phyloP scores from a whole-genome alignment of 2,888 invertebrate genomes.

The Phaedon cochleariae region DNA sequence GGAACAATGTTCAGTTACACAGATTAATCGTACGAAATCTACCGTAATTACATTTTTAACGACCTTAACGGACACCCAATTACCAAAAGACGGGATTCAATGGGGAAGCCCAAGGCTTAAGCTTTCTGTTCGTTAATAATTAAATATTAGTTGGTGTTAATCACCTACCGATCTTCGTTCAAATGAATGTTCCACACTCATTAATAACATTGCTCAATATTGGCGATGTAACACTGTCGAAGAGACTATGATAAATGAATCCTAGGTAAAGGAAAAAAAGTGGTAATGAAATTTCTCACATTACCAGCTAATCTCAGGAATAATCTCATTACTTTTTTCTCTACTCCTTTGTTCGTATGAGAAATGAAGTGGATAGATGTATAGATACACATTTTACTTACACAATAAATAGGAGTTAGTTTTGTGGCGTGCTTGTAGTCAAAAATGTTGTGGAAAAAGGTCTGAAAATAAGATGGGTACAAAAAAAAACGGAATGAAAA shows the following conservation, averaged over 20 bases:
- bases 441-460: no score
- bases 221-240: slow-evolving; percentile 23
- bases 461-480: no score
- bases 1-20: background rate
- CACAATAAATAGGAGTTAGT: no score
- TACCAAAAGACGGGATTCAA: slow-evolving; percentile 11
- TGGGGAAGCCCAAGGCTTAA: background rate
- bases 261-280: slow-evolving; percentile 16
- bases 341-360: background rate
- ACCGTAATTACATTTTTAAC: slow-evolving; percentile 4
- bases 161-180: slow-evolving; percentile 24
- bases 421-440: no score
- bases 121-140: slow-evolving; percentile 9
- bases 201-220: slow-evolving; percentile 33
- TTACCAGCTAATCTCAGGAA: background rate
- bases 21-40: background rate
- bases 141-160: slow-evolving; percentile 30
- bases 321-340: slow-evolving; percentile 8
- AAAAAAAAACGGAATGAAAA: no score
- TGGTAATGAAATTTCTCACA: slow-evolving; percentile 10
- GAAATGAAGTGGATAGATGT: background rate
- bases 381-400: no score
- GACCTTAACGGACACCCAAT: background rate
- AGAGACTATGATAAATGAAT: slow-evolving; percentile 31
- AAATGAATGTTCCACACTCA: slow-evolving; percentile 22